Conservation (phyloP, 2,888 invertebrate species). For the Cepaea hortensis region DNA sequence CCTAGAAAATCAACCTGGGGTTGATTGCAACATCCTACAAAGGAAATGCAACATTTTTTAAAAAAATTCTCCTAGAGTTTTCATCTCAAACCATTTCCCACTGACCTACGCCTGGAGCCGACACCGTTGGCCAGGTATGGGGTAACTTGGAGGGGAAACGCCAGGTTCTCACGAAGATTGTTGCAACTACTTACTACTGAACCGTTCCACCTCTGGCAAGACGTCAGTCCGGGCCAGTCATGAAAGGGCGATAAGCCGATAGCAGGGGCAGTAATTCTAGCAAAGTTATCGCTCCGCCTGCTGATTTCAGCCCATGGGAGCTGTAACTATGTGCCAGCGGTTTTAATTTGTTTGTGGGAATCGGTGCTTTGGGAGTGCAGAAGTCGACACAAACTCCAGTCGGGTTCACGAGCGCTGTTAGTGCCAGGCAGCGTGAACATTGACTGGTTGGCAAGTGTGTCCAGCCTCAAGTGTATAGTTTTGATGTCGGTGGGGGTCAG, state of each 20-base stretch:
- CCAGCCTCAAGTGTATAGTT: no score
- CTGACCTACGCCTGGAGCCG: background rate
- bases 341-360: slow-evolving; percentile 15
- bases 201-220: no score
- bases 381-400: no score
- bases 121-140: background rate
- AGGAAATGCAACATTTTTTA: no score
- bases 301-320: background rate
- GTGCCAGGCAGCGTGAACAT: no score
- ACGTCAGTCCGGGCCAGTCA: background rate
- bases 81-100: no score
- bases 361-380: background rate
- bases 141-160: background rate
- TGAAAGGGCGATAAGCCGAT: slow-evolving; percentile 15
- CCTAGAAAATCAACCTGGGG: no score
- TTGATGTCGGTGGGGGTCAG: no score
- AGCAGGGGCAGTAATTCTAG: slow-evolving; percentile 8
- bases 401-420: no score
- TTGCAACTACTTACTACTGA: background rate
- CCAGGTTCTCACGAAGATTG: background rate
- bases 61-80: no score
- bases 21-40: no score
- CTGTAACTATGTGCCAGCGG: background rate
- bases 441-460: no score
- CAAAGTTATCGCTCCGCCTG: slow-evolving; percentile 8